Evolutionary conservation across 53 echinoderm and acorn worm species (phyloP).

Genomic region (Holothuria scabra): DNA sequence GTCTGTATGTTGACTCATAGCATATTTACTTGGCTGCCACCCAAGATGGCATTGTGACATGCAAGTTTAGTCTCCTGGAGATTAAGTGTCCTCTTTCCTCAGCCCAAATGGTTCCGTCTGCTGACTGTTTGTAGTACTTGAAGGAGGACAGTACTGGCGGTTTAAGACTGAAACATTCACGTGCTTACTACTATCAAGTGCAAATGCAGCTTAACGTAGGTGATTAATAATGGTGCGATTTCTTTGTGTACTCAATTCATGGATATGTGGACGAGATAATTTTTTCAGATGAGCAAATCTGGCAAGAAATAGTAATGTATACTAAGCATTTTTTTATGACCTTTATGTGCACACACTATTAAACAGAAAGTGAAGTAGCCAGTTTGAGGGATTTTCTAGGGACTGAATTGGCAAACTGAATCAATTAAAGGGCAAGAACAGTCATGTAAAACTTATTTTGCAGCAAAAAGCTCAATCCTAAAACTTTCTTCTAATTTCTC

Average conservation of each 20-base stretch:
- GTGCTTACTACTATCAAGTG: constrained; percentile 38
- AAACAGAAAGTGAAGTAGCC: not conserved
- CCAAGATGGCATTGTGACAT: constrained; percentile 27
- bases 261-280: no score
- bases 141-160: not conserved
- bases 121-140: constrained; percentile 8
- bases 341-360: constrained; percentile 1
- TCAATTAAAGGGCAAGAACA: no score
- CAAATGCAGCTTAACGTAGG: constrained; percentile 32
- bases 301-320: no score
- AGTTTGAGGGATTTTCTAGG: no score
- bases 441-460: no score
- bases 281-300: no score
- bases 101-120: constrained; percentile 17
- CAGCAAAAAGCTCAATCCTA: no score
- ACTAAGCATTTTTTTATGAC: no score
- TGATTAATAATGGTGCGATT: constrained; percentile 34
- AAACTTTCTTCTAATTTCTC: no score
- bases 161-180: constrained; percentile 5
- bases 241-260: no score
- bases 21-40: constrained; percentile 30
- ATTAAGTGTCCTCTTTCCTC: constrained; percentile 26
- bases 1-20: constrained; percentile 24
- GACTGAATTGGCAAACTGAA: no score
- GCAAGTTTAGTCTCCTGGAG: constrained; percentile 21